phyloP scores from a whole-genome alignment of 2,113 vertebrate species.

The Helogale parvula region DNA sequence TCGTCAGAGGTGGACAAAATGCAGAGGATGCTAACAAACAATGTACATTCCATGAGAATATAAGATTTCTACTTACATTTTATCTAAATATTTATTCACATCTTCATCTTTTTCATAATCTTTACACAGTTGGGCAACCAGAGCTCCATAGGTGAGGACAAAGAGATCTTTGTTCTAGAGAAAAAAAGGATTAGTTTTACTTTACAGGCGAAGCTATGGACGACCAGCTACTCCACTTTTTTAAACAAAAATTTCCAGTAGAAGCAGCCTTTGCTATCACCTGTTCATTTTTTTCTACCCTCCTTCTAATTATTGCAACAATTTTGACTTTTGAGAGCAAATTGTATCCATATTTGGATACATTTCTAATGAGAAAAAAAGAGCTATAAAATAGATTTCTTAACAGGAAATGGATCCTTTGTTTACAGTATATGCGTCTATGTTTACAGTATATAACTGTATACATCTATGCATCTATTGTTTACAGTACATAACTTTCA shows the following conservation, averaged over 20 bases:
- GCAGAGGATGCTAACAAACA: not conserved
- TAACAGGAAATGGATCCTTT: not conserved
- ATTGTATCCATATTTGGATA: not conserved
- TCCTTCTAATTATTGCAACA: not conserved
- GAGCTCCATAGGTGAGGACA: conserved; percentile 88
- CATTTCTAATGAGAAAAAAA: not conserved
- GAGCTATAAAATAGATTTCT: not conserved
- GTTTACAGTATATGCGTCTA: too few relatives aligned
- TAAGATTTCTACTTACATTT: conserved; percentile 86
- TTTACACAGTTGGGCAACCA: conserved; percentile 90
- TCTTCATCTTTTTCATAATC: conserved; percentile 91
- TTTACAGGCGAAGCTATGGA: not conserved
- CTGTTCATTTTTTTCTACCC: not conserved
- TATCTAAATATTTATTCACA: conserved; percentile 87
- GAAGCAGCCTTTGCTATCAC: not conserved
- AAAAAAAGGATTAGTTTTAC: conserved; percentile 44
- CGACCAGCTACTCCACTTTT: not conserved
- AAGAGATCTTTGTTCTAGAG: conserved; percentile 89
- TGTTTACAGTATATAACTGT: too few relatives aligned
- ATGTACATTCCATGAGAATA: not conserved
- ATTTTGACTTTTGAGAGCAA: conserved; percentile 2
- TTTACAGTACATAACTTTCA: not conserved
- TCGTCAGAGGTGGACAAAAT: not conserved
- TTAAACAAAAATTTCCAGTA: not conserved
- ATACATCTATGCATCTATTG: not conserved